Base-by-base conservation (phyloP, 2,888 invertebrate genomes). In the Heliconius ismenius region DNA sequence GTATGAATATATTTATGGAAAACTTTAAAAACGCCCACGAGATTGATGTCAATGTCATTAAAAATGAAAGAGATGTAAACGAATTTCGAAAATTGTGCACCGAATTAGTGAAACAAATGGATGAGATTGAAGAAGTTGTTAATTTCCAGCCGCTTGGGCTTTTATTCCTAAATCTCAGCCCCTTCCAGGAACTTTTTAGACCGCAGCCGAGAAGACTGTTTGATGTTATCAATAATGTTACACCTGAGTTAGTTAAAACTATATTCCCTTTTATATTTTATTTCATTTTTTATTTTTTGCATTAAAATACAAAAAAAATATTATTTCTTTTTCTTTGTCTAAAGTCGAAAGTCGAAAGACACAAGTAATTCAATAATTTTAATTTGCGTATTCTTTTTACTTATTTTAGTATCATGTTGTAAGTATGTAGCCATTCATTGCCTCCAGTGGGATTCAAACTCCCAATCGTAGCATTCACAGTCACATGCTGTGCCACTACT, bases 171-270 rank as follows among this genome's bases (percentile, higher is more conserved):
- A 96, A 96, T 76, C 93, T 97, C 74, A 90, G 91, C 32, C 96
- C 96, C 43, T 97, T 98, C 87, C 97, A 97, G 88, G 95, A 95
- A 74, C 91, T 95, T 58, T 96, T 97, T 49, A 93, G 96, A 43
- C 97, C 97, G 0, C 96, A 97, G 74, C 97, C 98, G 2, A 94
- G 95, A 58, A 91, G 96, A 68, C 93, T 98, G 68, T 95, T 97
- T 74, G 95, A 95, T 73, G 95, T 97, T 15, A 90, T 97, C 4
- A 93, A 95, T 76, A 87, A 90, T 43, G 94, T 95, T 49, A 94
- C 97, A 80, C 97, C 97, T 3, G 94, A 95, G 96, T 97, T 91
- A 93, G 94, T 89, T 74, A 68, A 28, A 32, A 10, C 32, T 13
- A 15, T 60, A 36, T 24, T n/a, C n/a, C 10, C 58, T 58, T 2